Conservation (phyloP, 2,888 invertebrate species). For the Cryptocephalus primarius region DNA sequence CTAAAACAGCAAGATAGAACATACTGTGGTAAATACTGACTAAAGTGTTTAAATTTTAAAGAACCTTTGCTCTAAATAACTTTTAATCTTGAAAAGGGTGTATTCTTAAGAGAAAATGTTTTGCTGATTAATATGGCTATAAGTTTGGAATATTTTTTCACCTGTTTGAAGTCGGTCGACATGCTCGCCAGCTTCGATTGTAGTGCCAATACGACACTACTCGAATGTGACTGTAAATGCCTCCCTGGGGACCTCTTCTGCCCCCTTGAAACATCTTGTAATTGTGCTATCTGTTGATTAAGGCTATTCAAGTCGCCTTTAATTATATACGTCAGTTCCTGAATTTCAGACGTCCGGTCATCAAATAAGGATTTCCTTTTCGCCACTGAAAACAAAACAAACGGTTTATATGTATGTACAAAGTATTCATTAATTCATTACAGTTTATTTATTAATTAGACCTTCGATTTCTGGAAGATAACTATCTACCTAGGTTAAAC, state of each 20-base stretch:
- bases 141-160: too few species aligned
- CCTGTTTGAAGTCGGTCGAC: conserved; percentile 93
- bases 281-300: conserved; percentile 92
- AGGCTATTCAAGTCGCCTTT: conserved; percentile 91
- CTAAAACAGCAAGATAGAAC: conserved; percentile 32
- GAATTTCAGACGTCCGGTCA: conserved; percentile 91
- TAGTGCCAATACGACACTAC: conserved; percentile 82
- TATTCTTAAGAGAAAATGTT: too few species aligned
- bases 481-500: too few species aligned
- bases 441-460: too few species aligned
- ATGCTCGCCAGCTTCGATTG: conserved; percentile 93
- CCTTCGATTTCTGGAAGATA: too few species aligned
- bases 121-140: too few species aligned
- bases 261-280: conserved; percentile 70
- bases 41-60: too few species aligned
- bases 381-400: conserved; percentile 61
- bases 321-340: conserved; percentile 93
- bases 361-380: conserved; percentile 95
- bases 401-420: not conserved
- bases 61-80: too few species aligned
- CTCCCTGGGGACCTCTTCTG: conserved; percentile 51
- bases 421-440: not conserved
- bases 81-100: too few species aligned
- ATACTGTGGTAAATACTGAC: too few species aligned
- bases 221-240: conserved; percentile 85